Base-by-base conservation (phyloP, 2,113 vertebrate species). In the Apistogramma diplotaenia region DNA sequence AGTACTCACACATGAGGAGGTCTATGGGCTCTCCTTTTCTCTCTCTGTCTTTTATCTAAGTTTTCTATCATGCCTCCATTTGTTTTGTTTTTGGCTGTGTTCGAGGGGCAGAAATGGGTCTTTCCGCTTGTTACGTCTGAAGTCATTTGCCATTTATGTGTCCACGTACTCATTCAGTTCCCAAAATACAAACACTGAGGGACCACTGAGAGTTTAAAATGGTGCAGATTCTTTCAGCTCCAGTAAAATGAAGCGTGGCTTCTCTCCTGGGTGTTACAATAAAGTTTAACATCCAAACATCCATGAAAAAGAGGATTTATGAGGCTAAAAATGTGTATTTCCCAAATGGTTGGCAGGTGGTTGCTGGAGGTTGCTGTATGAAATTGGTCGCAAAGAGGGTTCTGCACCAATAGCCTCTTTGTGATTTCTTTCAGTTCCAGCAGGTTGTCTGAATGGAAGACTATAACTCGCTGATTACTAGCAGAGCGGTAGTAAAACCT, bases 401-500 rank as follows among this genome's bases (percentile, higher is more conserved):
- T 46, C 0, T 46, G 23, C 23, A 46, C 37, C 15, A 27, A 46
- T 27, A 67, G 7, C 12, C 40, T 43, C 13, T 4, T 43, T 4
- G 12, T 43, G 40, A 15, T 40, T 40, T 4, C 37, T 40, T 40
- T 40, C n/a, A 4, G 11, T 5, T 13, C 4, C 13, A 40, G 37
- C 12, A 40, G 11, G 11, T 46, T 27, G 61, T 23, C 8, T 4
- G 15, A 25, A 46, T 67, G 61, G 61, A 67, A 67, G 43, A 27
- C 23, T 4, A 37, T 21, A 46, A 27, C 23, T 46, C 18, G 15
- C 43, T 49, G 16, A 49, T 16, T 18, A 49, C 46, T 49, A 18
- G 16, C 8, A 43, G 21, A 46, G 37, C 23, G 6, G 9, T 18
- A 46, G 37, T 0, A 0, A 65, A 25, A 23, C 35, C 4, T 43